Percentiles rank a stretch among this genome's conserved stretches.
Conservation (phyloP, 2,888 invertebrate species). For the Nymphalis c-album region DNA sequence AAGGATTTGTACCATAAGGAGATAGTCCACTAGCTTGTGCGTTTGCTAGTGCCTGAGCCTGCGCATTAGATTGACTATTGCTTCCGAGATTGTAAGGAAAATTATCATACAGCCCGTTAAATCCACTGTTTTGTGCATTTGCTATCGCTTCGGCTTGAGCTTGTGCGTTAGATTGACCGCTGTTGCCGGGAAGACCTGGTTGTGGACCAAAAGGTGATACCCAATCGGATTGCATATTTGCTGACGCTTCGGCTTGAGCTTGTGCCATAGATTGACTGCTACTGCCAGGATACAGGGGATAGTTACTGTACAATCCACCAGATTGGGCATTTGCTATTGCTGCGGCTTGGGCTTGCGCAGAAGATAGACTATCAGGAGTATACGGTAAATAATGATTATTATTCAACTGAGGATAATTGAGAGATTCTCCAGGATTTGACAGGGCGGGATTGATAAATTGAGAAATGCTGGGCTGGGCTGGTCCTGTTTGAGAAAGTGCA, state of each 20-base stretch:
- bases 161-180: slow-evolving; percentile 2
- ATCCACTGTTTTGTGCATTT: slow-evolving; percentile 14
- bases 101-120: neutral
- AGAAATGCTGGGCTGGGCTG: too few species aligned
- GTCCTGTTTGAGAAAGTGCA: neutral
- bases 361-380: slow-evolving; percentile 2
- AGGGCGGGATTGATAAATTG: too few species aligned
- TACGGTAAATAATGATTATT: neutral
- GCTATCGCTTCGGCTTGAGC: slow-evolving; percentile 24
- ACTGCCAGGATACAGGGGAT: slow-evolving; percentile 7
- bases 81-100: slow-evolving; percentile 13
- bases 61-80: slow-evolving; percentile 16
- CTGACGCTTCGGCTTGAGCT: slow-evolving; percentile 18
- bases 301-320: slow-evolving; percentile 7
- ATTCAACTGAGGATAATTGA: too few species aligned
- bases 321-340: slow-evolving; percentile 17
- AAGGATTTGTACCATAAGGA: neutral
- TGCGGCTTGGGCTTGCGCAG: slow-evolving; percentile 18
- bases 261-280: slow-evolving; percentile 15
- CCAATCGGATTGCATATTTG: slow-evolving; percentile 9
- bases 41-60: slow-evolving; percentile 8
- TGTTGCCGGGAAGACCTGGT: slow-evolving; percentile 13
- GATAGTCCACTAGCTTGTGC: neutral
- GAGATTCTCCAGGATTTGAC: too few species aligned
- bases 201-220: neutral